Percentiles rank a stretch among this genome's conserved stretches.
Conservation (phyloP, 2,888 invertebrate species). For the Craniophora ligustri region DNA sequence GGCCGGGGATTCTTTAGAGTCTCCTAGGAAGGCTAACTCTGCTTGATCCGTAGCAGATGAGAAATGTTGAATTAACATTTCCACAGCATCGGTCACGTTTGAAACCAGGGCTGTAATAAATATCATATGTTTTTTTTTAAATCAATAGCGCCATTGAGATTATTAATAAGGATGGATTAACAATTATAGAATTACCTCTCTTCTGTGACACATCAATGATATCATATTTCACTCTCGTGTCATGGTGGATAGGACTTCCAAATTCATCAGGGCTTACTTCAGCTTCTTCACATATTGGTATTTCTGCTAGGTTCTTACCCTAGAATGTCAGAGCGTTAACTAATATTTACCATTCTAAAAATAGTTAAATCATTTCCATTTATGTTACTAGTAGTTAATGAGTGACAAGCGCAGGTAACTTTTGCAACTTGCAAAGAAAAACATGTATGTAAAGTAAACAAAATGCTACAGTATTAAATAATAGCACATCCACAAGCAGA, state of each 20-base stretch:
- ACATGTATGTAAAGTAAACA: slow-evolving; percentile 45
- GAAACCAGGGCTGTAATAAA: slow-evolving; percentile 90
- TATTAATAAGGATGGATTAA: not conserved
- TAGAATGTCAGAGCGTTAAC: slow-evolving; percentile 62
- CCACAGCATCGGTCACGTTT: slow-evolving; percentile 92
- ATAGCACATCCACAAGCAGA: slow-evolving; percentile 36
- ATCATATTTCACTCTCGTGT: slow-evolving; percentile 79
- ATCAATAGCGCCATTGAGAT: not conserved
- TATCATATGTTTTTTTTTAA: not conserved
- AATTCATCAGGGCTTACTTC: slow-evolving; percentile 90
- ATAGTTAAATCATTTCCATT: not conserved
- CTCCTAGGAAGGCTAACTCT: slow-evolving; percentile 89
- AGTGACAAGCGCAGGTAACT: slow-evolving; percentile 49
- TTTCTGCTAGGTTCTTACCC: slow-evolving; percentile 89
- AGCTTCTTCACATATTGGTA: slow-evolving; percentile 90
- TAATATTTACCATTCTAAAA: slow-evolving; percentile 20
- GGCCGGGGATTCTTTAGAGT: slow-evolving; percentile 89
- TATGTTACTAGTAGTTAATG: slow-evolving; percentile 46
- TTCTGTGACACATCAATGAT: slow-evolving; percentile 89
- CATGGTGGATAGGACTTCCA: slow-evolving; percentile 84
- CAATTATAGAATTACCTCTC: slow-evolving; percentile 73
- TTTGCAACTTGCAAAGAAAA: slow-evolving; percentile 42
- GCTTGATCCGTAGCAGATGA: slow-evolving; percentile 90
- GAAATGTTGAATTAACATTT: slow-evolving; percentile 92
- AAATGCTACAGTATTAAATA: slow-evolving; percentile 28